phyloP scores from a whole-genome alignment of 2,888 invertebrate species.

The Serrognathus titanus region DNA sequence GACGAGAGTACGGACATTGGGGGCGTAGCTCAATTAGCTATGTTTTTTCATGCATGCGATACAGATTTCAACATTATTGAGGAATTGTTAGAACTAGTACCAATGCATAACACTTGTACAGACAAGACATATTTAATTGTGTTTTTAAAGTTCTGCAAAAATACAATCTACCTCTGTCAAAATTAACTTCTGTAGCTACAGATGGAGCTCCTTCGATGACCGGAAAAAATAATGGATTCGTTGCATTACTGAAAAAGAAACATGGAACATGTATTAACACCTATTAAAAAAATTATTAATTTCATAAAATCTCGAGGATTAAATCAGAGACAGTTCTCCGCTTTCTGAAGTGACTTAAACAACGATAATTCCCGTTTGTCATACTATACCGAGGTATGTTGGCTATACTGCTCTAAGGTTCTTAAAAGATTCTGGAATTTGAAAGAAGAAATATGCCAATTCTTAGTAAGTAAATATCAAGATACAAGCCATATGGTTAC shows the following conservation, averaged over 20 bases:
- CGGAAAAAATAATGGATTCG: slow-evolving; percentile 25
- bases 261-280: slow-evolving; percentile 13
- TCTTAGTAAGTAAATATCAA: slow-evolving; percentile 14
- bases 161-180: slow-evolving; percentile 25
- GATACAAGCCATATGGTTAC: slow-evolving; percentile 8
- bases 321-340: slow-evolving; percentile 19
- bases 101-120: slow-evolving; percentile 16
- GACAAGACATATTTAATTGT: slow-evolving; percentile 26
- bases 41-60: slow-evolving; percentile 10
- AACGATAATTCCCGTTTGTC: slow-evolving; percentile 26
- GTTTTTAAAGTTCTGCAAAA: slow-evolving; percentile 27
- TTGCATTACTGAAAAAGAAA: slow-evolving; percentile 20
- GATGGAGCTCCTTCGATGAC: slow-evolving; percentile 30
- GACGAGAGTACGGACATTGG: slow-evolving; percentile 8
- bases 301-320: slow-evolving; percentile 7
- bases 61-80: slow-evolving; percentile 10
- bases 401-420: slow-evolving; percentile 27
- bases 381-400: slow-evolving; percentile 27
- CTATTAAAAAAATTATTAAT: slow-evolving; percentile 8
- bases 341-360: slow-evolving; percentile 25
- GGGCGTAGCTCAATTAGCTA: slow-evolving; percentile 7
- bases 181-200: slow-evolving; percentile 27
- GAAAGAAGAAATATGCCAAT: slow-evolving; percentile 17
- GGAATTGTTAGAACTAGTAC: slow-evolving; percentile 8
- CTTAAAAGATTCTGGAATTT: slow-evolving; percentile 26